phyloP scores from a whole-genome alignment of 2,797 vertebrate genomes.

The Chaetophractus vellerosus region DNA sequence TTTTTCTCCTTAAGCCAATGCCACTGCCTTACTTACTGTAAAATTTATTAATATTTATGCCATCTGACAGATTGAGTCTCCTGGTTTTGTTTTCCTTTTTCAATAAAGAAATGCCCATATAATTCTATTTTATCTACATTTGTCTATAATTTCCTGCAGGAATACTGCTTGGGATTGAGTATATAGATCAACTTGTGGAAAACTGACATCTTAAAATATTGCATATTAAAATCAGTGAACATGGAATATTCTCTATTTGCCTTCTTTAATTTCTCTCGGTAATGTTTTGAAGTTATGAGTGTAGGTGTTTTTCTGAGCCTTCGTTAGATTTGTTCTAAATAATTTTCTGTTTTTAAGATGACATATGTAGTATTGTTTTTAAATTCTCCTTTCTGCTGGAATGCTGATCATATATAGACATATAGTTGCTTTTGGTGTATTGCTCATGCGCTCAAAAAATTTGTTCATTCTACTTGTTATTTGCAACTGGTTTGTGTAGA shows the following conservation, averaged over 20 bases:
- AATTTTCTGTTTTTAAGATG: background rate
- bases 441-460: background rate
- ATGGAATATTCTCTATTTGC: background rate
- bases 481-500: background rate
- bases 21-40: no score
- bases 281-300: background rate
- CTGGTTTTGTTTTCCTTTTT: background rate
- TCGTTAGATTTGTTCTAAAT: background rate
- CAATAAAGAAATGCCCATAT: no score
- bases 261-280: background rate
- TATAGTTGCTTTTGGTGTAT: background rate
- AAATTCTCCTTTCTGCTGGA: background rate
- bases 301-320: background rate
- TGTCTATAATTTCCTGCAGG: background rate
- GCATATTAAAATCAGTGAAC: background rate
- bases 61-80: background rate
- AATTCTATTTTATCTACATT: background rate
- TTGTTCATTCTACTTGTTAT: background rate
- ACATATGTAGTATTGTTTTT: background rate
- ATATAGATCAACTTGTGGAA: background rate
- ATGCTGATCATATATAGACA: background rate
- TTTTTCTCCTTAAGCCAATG: no score
- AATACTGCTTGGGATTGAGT: background rate
- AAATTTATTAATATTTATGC: no score
- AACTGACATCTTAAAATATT: background rate